Base-by-base conservation (phyloP, 2,888 invertebrate species). In the Caenorhabditis japonica region DNA sequence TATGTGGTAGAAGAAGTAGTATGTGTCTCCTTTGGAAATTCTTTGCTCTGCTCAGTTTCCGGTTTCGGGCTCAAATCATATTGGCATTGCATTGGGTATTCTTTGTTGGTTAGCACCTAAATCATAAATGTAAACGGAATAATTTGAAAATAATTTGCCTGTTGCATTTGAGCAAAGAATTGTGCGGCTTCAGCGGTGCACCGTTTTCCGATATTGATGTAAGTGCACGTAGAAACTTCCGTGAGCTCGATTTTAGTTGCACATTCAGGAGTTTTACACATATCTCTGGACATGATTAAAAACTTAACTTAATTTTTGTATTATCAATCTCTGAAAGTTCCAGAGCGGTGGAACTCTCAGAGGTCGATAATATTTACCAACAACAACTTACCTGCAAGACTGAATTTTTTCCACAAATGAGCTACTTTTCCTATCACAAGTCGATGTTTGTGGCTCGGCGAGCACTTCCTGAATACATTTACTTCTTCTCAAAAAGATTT, bases 21-120 rank as follows among this genome's bases (percentile, higher is more conserved):
- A 19, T 53, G 51, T 19, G 55, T 46, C 38, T 74, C 74, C 0
- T 53, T 15, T 2, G 68, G 61, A 19, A 68, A 39, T 5, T 62
- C 68, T 52, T 62, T 74, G n/a, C 30, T 74, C 15, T 69, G 34
- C 21, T 59, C 55, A 10, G 33, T 25, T 46, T 62, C 55, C 27
- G 46, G 55, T 47, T 51, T 62, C 2, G 47, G 58, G 25, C 52
- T 59, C 44, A 59, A 27, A 44, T 73, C 60, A 23, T 79, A 77
- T 52, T 64, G 62, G 53, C 79, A 79, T 66, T 79, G 79, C 34
- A 79, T 71, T 43, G 79, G 79, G 44, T 74, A 79, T 60, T 79
- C 79, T 36, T 66, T 64, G 59, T 74, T 76, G n/a, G 76, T 70
- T 17, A 79, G 56, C 7, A 77, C 77, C 79, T 79, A 13, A 33